Evolutionary conservation across 2,797 vertebrate species (phyloP).

Genomic region (Tenualosa ilisha): DNA sequence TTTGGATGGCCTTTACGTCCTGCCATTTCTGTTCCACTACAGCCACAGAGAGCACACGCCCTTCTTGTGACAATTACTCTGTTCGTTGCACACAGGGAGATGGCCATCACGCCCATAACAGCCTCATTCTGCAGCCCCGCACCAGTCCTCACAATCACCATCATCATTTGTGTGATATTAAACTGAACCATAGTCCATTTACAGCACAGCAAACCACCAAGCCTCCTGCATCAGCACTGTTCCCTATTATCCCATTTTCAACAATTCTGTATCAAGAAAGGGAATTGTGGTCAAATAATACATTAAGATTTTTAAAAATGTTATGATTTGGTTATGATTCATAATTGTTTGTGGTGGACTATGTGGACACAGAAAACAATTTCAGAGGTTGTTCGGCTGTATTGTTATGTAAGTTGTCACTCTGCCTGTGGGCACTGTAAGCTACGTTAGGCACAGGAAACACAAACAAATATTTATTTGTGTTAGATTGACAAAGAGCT

Average conservation of each 20-base stretch:
- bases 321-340: neutral
- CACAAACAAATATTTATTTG: conserved; percentile 68
- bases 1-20: neutral
- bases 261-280: neutral
- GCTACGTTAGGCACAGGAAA: neutral
- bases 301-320: neutral
- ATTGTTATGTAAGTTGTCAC: neutral
- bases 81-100: neutral
- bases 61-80: conserved; percentile 3
- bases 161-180: conserved; percentile 13
- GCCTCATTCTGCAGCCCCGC: neutral
- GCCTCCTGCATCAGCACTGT: neutral
- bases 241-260: neutral
- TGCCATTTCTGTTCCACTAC: neutral
- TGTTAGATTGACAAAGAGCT: conserved; percentile 68
- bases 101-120: neutral
- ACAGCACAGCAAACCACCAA: neutral
- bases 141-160: neutral
- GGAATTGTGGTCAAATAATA: neutral
- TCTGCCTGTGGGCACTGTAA: neutral
- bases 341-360: neutral
- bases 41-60: neutral
- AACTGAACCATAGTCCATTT: neutral
- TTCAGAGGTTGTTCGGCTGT: neutral
- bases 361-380: neutral